A percentile compares a stretch with the other conserved stretches of the same genome.
phyloP scores from a whole-genome alignment of 2,797 vertebrate species.

The Perodicticus potto region DNA sequence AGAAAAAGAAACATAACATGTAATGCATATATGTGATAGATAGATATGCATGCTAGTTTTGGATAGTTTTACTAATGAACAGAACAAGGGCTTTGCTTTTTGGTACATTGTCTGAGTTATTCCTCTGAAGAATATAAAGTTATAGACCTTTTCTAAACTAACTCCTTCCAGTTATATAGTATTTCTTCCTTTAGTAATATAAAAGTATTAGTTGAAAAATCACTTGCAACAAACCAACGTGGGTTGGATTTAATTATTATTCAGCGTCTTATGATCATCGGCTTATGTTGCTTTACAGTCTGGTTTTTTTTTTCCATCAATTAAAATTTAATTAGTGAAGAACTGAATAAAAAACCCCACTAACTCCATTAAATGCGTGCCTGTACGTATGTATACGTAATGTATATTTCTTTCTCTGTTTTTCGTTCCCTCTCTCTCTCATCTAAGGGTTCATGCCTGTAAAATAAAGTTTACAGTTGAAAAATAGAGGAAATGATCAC shows the following conservation, averaged over 20 bases:
- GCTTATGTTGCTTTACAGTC: not conserved
- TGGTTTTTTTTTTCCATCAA: not conserved
- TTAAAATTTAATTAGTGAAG: slow-evolving; percentile 31
- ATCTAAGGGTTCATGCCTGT: not conserved
- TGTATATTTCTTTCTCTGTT: not conserved
- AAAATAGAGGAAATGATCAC: not conserved
- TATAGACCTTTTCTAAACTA: slow-evolving; percentile 29
- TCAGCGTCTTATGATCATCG: not conserved
- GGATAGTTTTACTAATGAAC: not conserved
- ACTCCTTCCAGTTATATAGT: not conserved
- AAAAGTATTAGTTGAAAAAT: slow-evolving; percentile 58
- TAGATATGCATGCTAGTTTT: not conserved
- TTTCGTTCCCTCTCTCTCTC: not conserved
- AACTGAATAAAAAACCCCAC: not conserved
- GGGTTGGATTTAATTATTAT: slow-evolving; percentile 29
- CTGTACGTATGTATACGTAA: not conserved
- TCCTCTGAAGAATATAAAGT: slow-evolving; percentile 24
- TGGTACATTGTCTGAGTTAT: not conserved
- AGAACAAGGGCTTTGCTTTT: slow-evolving; percentile 16
- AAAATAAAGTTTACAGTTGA: slow-evolving; percentile 9
- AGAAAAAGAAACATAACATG: slow-evolving; percentile 45
- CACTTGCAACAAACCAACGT: not conserved
- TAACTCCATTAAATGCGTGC: not conserved
- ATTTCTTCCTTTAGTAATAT: slow-evolving; percentile 22
- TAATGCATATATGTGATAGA: not conserved